Evolutionary conservation across 2,888 invertebrate genomes (phyloP).

Genomic region (Sepiola atlantica): DNA sequence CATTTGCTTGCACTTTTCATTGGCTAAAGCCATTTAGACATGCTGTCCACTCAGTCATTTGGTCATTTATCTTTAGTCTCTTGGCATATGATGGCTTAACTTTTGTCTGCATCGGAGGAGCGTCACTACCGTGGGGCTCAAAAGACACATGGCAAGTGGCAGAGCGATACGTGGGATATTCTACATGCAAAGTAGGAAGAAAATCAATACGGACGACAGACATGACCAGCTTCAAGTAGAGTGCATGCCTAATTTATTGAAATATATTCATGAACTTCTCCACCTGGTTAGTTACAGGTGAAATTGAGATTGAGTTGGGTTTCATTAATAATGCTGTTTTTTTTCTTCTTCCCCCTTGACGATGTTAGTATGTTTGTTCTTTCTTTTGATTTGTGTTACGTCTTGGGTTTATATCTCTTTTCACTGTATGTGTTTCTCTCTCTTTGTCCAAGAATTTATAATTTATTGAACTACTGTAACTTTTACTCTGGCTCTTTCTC

Average conservation of each 20-base stretch:
- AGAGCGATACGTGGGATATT: background rate
- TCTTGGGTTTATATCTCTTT: too few relatives aligned
- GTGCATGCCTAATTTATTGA: constrained; percentile 6
- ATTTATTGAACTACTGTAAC: too few relatives aligned
- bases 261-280: constrained; percentile 32
- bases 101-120: background rate
- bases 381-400: too few relatives aligned
- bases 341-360: too few relatives aligned
- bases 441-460: too few relatives aligned
- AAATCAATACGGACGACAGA: constrained; percentile 20
- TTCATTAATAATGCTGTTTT: background rate
- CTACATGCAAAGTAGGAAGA: background rate
- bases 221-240: background rate
- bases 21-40: background rate
- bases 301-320: constrained; percentile 11
- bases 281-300: constrained; percentile 32
- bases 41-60: background rate
- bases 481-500: too few relatives aligned
- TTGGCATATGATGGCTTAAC: background rate
- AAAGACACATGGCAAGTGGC: background rate
- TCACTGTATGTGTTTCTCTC: too few relatives aligned
- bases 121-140: background rate
- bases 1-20: background rate
- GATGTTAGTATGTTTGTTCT: too few relatives aligned
- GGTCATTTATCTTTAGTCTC: background rate